Conservation (phyloP, 2,113 vertebrate genomes). For the Apeltes quadracus region DNA sequence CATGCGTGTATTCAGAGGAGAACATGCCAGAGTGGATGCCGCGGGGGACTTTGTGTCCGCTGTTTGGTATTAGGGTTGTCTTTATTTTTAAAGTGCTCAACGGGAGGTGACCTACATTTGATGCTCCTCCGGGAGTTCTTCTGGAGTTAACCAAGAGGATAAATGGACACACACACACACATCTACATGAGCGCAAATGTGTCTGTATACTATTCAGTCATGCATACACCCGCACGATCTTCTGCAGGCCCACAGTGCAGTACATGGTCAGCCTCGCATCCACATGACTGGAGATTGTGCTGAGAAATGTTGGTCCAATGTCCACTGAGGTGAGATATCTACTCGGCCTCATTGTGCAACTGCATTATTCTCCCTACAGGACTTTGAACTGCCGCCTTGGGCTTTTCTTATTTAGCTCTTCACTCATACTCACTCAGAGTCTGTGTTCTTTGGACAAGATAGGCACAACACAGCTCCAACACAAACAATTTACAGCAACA, state of each 20-base stretch:
- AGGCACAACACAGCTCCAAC: too few relatives aligned
- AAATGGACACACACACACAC: slow-evolving; percentile 19
- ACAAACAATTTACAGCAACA: too few relatives aligned
- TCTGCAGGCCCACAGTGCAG: slow-evolving; percentile 19
- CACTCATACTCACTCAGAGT: background rate
- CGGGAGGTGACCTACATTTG: slow-evolving; percentile 57
- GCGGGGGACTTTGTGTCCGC: slow-evolving; percentile 12
- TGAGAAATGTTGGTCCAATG: slow-evolving; percentile 20
- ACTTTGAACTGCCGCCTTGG: slow-evolving; percentile 6
- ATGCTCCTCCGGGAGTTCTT: slow-evolving; percentile 39
- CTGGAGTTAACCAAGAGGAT: slow-evolving; percentile 19
- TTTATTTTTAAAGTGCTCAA: slow-evolving; percentile 34
- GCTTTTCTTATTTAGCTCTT: slow-evolving; percentile 2
- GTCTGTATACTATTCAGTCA: slow-evolving; percentile 14
- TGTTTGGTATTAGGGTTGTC: slow-evolving; percentile 35
- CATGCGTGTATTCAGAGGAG: slow-evolving; percentile 27
- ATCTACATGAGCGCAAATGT: background rate
- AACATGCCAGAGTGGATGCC: slow-evolving; percentile 32
- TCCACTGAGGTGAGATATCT: slow-evolving; percentile 18
- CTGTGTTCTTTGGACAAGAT: too few relatives aligned
- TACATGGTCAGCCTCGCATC: slow-evolving; percentile 17
- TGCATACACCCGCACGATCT: slow-evolving; percentile 13
- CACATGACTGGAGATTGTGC: slow-evolving; percentile 31
- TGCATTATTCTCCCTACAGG: slow-evolving; percentile 14
- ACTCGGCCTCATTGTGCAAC: background rate